Conservation (phyloP, 2,797 vertebrate genomes). For the Argentina silus region DNA sequence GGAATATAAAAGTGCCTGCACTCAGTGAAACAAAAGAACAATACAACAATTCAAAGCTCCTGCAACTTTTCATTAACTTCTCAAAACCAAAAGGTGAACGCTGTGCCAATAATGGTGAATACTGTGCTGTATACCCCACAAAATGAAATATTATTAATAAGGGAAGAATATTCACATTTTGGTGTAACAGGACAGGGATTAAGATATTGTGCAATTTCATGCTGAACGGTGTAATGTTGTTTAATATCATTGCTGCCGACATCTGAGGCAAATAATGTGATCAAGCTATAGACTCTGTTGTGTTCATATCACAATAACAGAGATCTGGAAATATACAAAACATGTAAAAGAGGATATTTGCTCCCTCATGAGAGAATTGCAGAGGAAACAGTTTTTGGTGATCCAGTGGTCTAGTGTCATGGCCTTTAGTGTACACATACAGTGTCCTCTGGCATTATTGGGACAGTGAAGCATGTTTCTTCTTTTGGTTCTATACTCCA, state of each 20-base stretch:
- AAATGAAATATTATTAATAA: background rate
- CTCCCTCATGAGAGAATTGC: too few relatives aligned
- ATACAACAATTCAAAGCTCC: background rate
- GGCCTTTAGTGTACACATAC: too few relatives aligned
- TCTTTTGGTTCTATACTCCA: too few relatives aligned
- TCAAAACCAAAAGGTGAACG: background rate
- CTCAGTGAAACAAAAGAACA: background rate
- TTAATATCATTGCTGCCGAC: constrained; percentile 1
- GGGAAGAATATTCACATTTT: background rate
- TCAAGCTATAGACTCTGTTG: background rate
- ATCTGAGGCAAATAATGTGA: background rate
- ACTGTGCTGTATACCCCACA: background rate
- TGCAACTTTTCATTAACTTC: background rate
- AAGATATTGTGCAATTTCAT: background rate
- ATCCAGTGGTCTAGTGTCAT: too few relatives aligned
- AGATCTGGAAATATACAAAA: background rate
- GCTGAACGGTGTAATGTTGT: background rate
- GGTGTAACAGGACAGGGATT: background rate
- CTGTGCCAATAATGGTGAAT: background rate
- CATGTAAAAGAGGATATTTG: too few relatives aligned
- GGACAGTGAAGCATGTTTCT: too few relatives aligned
- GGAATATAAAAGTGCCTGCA: too few relatives aligned
- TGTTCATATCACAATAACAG: background rate
- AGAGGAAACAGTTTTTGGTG: too few relatives aligned
- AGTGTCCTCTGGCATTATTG: too few relatives aligned